Evolutionary conservation across 53 echinoderm and acorn worm genomes (phyloP).

Genomic region (Astropecten irregularis): DNA sequence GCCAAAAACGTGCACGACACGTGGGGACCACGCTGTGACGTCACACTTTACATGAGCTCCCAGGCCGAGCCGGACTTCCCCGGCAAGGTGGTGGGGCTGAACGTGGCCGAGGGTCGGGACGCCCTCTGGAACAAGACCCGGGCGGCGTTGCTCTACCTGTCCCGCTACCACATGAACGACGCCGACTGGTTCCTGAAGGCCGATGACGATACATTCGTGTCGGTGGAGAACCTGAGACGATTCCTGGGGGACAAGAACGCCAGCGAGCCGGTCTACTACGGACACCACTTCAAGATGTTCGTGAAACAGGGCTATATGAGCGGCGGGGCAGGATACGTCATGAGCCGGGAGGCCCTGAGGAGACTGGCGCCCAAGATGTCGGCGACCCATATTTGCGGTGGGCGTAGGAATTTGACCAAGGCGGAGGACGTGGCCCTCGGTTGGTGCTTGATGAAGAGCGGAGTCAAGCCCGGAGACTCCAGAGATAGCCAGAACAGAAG

Average conservation of each 20-base stretch:
- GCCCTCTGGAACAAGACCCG: conserved; percentile 47
- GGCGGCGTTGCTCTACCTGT: conserved; percentile 35
- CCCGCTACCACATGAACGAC: conserved; percentile 11
- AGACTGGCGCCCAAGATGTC: conserved; percentile 12
- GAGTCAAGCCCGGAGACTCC: conserved; percentile 78
- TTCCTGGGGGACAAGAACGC: conserved; percentile 45
- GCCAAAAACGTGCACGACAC: conserved; percentile 11
- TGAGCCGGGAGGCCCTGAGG: conserved; percentile 44
- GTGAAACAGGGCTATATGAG: conserved; percentile 50
- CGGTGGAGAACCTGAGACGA: conserved; percentile 50
- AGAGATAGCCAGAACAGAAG: conserved; percentile 62
- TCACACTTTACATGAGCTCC: conserved; percentile 41
- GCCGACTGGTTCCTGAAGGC: conserved; percentile 62
- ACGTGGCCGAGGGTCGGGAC: conserved; percentile 18
- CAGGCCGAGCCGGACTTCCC: conserved; percentile 5
- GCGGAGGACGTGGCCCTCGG: conserved; percentile 82
- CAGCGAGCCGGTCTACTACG: conserved; percentile 25
- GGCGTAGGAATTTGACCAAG: conserved; percentile 52
- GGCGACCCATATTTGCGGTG: conserved; percentile 72
- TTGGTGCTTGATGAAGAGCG: conserved; percentile 65
- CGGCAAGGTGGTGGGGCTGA: conserved; percentile 7
- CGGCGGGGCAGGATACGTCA: conserved; percentile 58
- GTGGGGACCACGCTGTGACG: conserved; percentile 52
- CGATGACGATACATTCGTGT: conserved; percentile 62
- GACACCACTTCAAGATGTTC: neutral